Evolutionary conservation across 2,113 vertebrate species (phyloP).

Genomic region (Nestor notabilis): DNA sequence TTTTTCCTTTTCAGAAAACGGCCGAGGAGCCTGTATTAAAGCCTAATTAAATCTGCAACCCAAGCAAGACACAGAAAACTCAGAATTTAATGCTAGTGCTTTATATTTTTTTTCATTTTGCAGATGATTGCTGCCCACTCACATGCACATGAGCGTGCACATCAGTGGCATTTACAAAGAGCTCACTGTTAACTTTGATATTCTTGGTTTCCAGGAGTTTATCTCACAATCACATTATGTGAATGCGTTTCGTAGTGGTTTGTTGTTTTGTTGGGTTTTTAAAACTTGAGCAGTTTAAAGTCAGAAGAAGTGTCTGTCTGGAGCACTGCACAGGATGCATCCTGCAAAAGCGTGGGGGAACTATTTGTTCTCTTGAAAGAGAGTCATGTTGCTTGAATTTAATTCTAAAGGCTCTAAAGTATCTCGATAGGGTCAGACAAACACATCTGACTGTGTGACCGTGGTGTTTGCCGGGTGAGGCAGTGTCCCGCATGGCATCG

Average conservation of each 20-base stretch:
- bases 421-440: not conserved
- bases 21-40: conserved; percentile 3
- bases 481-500: not conserved
- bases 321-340: not conserved
- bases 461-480: not conserved
- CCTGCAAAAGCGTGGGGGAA: not conserved
- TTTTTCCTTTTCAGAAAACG: not conserved
- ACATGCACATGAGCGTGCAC: not conserved
- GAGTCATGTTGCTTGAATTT: conserved; percentile 22
- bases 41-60: conserved; percentile 24
- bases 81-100: not conserved
- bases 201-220: conserved; percentile 38
- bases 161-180: not conserved
- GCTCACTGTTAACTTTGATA: not conserved
- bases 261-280: not conserved
- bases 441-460: not conserved
- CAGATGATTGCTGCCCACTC: conserved; percentile 25
- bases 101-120: not conserved
- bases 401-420: conserved; percentile 13
- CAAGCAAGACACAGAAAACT: conserved; percentile 30
- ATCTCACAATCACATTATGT: conserved; percentile 18
- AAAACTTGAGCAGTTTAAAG: not conserved
- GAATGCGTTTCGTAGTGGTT: not conserved
- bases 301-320: not conserved
- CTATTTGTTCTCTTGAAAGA: not conserved